Conservation (phyloP, 2,797 vertebrate species). For the Xiphophorus birchmanni region DNA sequence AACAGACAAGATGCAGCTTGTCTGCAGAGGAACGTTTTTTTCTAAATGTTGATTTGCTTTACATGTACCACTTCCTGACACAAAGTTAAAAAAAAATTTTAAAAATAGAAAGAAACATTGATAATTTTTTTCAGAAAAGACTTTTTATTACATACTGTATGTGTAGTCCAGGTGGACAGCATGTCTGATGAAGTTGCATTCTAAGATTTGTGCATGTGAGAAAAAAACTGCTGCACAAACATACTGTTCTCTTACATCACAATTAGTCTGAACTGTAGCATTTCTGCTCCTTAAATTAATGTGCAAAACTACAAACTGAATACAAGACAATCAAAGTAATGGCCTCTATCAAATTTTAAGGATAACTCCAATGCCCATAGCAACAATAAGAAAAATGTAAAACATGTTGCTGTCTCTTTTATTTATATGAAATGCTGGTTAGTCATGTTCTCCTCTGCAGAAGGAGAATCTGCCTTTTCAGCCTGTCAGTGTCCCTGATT, state of each 20-base stretch:
- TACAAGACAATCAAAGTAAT: neutral
- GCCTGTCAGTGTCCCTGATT: conserved; percentile 19
- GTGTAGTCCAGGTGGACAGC: neutral
- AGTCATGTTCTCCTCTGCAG: conserved; percentile 4
- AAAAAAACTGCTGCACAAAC: conserved; percentile 47
- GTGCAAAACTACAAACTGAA: neutral
- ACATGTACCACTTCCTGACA: neutral
- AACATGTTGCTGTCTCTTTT: conserved; percentile 29
- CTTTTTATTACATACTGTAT: neutral
- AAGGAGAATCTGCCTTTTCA: conserved; percentile 24
- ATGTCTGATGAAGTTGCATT: conserved; percentile 3
- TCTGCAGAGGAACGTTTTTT: neutral
- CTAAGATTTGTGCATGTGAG: conserved; percentile 22
- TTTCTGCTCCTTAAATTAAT: conserved; percentile 16
- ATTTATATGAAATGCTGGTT: conserved; percentile 27
- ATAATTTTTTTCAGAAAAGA: neutral
- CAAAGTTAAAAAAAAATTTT: conserved; percentile 16
- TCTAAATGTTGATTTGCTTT: neutral
- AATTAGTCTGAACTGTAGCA: conserved; percentile 60
- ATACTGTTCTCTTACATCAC: conserved; percentile 51
- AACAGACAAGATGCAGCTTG: neutral
- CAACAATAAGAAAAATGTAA: conserved; percentile 1
- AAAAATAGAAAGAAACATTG: conserved; percentile 8
- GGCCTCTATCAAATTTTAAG: neutral
- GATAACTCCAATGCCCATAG: neutral